Evolutionary conservation across 2,797 vertebrate species (phyloP), one percentile per base, ranked within the genome.

Genomic region (Microctenopoma lineatum): DNA sequence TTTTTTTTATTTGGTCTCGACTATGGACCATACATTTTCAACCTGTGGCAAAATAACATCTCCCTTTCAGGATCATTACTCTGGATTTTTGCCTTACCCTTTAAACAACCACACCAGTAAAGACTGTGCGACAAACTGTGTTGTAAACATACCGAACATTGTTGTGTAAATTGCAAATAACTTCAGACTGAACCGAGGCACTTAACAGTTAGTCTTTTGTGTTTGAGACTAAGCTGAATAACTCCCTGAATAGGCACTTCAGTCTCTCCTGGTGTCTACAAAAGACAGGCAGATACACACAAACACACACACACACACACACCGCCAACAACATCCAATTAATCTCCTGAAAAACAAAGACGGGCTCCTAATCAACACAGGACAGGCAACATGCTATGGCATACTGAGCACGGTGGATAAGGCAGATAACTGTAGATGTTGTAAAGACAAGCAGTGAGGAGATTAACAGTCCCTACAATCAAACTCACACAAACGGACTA

Each of bases 271-370:
- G 62, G 36, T 85, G 75, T 85, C 83, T 83, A 52, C 48, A 56
- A 58, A 39, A 68, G 84, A 73, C 73, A 84, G 48, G 14, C 72
- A 58, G 34, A 27, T 36, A 21, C 42, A 45, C 39, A 25, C 21
- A 14, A 7, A 32, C 18, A 45, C n/a, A 29, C 34, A 66, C 45
- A n/a, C 41, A 73, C 73, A 84, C 45, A 13, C 72, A 58, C 29
- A 27, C 44, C 55, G 46, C 44, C 66, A 47, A 56, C 50, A 62
- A 26, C 63, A 72, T 66, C 69, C 79, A 88, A 88, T 90, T 79
- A 86, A 83, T 86, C 77, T 87, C 64, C 53, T 56, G 48, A 52
- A 79, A 84, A 81, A 90, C 74, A 91, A 87, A 66, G 32, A 42
- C 53, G 74, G 61, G 38, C 45, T 59, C 73, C 67, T 84, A 82